Percentiles rank a stretch among this genome's conserved stretches.
These are phyloP conservation scores for Oryzias woworae DNA, from an alignment of 2,113 vertebrate genomes.

Conservation along the genomic window DNA sequence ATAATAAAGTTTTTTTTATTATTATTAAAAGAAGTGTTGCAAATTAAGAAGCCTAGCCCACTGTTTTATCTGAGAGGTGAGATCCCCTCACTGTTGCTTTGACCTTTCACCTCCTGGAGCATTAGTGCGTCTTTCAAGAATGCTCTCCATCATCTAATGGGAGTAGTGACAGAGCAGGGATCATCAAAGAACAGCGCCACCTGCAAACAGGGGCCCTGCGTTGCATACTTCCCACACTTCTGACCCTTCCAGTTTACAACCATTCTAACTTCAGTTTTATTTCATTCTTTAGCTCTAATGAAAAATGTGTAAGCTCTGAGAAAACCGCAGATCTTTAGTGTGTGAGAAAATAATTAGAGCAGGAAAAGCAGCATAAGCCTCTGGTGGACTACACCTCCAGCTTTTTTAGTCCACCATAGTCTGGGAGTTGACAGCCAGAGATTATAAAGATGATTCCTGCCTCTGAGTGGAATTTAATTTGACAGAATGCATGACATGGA, in stretches of 20 bases:
- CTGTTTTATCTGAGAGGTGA: too few relatives aligned
- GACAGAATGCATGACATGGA: constrained; percentile 25
- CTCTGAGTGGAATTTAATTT: constrained; percentile 11
- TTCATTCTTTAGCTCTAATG: constrained; percentile 11
- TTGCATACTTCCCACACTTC: constrained; percentile 7
- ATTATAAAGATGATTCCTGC: neutral
- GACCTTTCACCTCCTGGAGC: neutral
- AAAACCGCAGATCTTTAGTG: constrained; percentile 25
- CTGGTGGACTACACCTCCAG: neutral
- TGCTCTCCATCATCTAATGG: neutral
- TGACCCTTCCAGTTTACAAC: constrained; percentile 39
- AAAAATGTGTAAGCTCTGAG: constrained; percentile 32
- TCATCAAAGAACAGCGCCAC: constrained; percentile 22
- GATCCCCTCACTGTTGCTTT: too few relatives aligned
- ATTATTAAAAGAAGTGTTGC: too few relatives aligned
- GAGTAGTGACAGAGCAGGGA: neutral
- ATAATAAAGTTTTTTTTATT: too few relatives aligned
- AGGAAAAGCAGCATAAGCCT: constrained; percentile 14
- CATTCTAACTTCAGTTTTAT: constrained; percentile 22
- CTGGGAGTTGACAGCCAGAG: neutral
- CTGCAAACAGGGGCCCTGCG: constrained; percentile 12
- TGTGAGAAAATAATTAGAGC: constrained; percentile 21
- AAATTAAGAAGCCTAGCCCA: too few relatives aligned
- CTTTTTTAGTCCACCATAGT: neutral
- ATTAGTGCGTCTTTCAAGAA: neutral